A percentile compares a stretch with the other conserved stretches of the same genome.
Evolutionary conservation across 2,888 invertebrate genomes (phyloP).

Genomic region (Eledone cirrhosa): DNA sequence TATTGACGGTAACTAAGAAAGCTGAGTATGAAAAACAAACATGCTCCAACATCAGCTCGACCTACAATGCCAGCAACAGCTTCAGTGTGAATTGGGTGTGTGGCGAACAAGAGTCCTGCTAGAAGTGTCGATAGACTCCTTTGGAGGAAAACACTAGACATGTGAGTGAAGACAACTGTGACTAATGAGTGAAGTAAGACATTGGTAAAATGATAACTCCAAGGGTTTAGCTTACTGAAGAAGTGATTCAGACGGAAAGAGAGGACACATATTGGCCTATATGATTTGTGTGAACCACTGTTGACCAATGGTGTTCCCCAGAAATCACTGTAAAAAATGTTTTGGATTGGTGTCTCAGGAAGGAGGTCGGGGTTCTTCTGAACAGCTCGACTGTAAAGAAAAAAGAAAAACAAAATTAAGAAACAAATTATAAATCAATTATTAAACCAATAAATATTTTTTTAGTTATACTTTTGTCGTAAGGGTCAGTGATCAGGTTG

Average conservation of each 20-base stretch:
- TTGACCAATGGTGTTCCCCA: slow-evolving; percentile 96
- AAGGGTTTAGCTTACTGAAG: slow-evolving; percentile 70
- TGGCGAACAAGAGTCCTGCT: slow-evolving; percentile 87
- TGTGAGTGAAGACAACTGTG: slow-evolving; percentile 82
- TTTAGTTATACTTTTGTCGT: too few species aligned
- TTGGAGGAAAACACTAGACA: slow-evolving; percentile 71
- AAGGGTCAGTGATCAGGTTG: too few species aligned
- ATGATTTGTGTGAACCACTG: slow-evolving; percentile 95
- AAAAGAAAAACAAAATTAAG: slow-evolving; percentile 29
- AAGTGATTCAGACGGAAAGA: slow-evolving; percentile 87
- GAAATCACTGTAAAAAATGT: slow-evolving; percentile 90
- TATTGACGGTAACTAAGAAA: slow-evolving; percentile 80
- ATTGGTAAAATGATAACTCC: slow-evolving; percentile 86
- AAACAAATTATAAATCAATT: neutral
- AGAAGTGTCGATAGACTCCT: slow-evolving; percentile 72
- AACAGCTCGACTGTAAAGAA: slow-evolving; percentile 85
- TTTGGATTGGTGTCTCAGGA: slow-evolving; percentile 79
- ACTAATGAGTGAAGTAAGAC: slow-evolving; percentile 86
- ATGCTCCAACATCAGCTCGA: slow-evolving; percentile 90
- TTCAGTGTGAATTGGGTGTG: slow-evolving; percentile 96
- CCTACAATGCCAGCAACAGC: slow-evolving; percentile 91
- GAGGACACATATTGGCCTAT: slow-evolving; percentile 89
- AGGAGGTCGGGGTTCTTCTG: slow-evolving; percentile 92
- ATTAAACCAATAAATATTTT: neutral
- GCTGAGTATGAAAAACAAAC: slow-evolving; percentile 87